Percentiles rank a stretch among this genome's conserved stretches.
Conservation (phyloP, 2,797 vertebrate genomes). For the Ctenosaura bakeri region DNA sequence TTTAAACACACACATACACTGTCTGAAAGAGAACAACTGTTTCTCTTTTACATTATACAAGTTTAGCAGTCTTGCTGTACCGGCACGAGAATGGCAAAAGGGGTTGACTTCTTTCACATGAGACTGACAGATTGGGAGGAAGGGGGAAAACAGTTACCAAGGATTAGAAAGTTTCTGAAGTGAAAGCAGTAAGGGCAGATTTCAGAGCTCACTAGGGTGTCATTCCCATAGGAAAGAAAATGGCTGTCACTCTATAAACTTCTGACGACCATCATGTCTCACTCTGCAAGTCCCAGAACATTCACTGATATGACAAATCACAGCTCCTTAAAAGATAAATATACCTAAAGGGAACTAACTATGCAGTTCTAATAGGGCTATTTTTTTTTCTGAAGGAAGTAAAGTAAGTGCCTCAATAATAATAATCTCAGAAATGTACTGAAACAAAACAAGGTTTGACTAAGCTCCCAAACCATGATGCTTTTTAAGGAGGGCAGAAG, state of each 20-base stretch:
- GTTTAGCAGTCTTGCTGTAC: slow-evolving; percentile 42
- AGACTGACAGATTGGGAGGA: not conserved
- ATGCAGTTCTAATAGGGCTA: slow-evolving; percentile 38
- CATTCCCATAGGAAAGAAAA: slow-evolving; percentile 26
- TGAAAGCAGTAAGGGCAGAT: not conserved
- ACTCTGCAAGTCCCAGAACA: slow-evolving; percentile 4
- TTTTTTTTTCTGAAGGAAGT: not conserved
- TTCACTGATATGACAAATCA: slow-evolving; percentile 26
- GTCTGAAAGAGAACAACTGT: no score
- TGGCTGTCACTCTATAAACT: slow-evolving; percentile 12
- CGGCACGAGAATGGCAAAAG: slow-evolving; percentile 23
- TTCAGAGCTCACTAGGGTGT: not conserved
- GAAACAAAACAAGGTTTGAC: slow-evolving; percentile 10
- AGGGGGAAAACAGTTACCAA: not conserved
- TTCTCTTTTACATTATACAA: slow-evolving; percentile 9
- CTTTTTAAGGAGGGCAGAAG: slow-evolving; percentile 1
- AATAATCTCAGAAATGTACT: slow-evolving; percentile 25
- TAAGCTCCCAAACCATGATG: not conserved
- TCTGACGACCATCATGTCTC: not conserved
- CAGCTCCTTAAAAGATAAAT: slow-evolving; percentile 3
- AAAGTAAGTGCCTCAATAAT: slow-evolving; percentile 21
- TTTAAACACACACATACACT: not conserved
- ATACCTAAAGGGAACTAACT: not conserved
- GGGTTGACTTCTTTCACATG: not conserved
- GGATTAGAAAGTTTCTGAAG: slow-evolving; percentile 36